Base-by-base conservation (phyloP, 2,888 invertebrate genomes). In the Cantharis lateralis region DNA sequence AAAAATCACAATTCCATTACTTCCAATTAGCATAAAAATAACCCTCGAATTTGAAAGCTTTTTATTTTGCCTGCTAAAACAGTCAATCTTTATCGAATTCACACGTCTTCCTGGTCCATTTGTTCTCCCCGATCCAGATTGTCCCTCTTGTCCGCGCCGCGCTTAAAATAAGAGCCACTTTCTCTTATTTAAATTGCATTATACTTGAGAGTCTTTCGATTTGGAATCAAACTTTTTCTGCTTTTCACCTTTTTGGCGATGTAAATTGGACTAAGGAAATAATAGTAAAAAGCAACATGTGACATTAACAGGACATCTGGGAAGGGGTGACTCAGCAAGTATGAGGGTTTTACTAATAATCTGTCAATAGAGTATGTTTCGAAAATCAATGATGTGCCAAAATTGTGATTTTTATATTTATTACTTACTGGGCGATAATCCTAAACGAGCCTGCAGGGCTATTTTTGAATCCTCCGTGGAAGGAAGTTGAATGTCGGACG, bases 121-220 rank as follows among this genome's bases (percentile, higher is more conserved):
- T 87, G 86, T 85, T 86, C 86, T 84, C 82, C 81, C 78, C 68
- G 68, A 81, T 83, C 84, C 82, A 82, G 85, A 85, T 85, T 84
- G 85, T 84, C 85, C 85, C 85, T 84, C 82, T 80, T 80, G 77
- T 78, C 71, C 78, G 78, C 80, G 78, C 77, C 81, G 82, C 81
- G 72, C 84, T 75, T 82, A 82, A 83, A 83, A 84, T 85, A 85
- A 84, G 86, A 72, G 79, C 75, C 74, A 79, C 87, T 87, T 87
- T 87, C 87, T 87, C 86, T 87, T 87, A 88, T 88, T 88, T 87
- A 88, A 88, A 88, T 88, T 86, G 87, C 87, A 88, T 88, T 88
- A 88, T 87, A 86, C 87, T 87, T 84, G 68, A 74, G 74, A 64
- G 74, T 80, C 82, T 79, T 81, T 82, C 69, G 79, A 73, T 78